These are phyloP conservation scores for Mastomys coucha DNA, from an alignment of 2,113 vertebrate species.

Conservation along the genomic window DNA sequence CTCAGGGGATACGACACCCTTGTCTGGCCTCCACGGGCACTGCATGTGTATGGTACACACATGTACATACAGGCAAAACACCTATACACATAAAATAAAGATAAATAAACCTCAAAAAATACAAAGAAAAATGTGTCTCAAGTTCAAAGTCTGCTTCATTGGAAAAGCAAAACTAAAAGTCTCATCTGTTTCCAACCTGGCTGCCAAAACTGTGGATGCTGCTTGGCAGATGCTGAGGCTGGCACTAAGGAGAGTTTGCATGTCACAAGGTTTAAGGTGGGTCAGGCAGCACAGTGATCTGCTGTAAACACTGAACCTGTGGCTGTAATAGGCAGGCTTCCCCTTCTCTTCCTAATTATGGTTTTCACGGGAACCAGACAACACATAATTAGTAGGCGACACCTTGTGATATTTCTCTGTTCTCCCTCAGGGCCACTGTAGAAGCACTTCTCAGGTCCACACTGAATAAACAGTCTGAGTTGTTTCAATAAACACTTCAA, in stretches of 20 bases:
- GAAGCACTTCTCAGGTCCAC: conserved; percentile 19
- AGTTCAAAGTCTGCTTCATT: conserved; percentile 35
- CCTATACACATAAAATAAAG: background rate
- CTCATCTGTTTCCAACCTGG: background rate
- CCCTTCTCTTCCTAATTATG: conserved; percentile 61
- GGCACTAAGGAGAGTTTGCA: background rate
- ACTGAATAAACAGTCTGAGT: background rate
- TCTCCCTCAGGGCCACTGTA: conserved; percentile 10
- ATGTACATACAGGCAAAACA: background rate
- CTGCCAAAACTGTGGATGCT: background rate
- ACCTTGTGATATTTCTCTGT: background rate
- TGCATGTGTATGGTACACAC: background rate
- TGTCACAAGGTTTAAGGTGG: background rate
- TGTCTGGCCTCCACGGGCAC: background rate
- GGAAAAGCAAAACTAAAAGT: conserved; percentile 47
- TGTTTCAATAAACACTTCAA: conserved; percentile 39
- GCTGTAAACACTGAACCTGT: background rate
- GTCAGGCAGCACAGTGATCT: background rate
- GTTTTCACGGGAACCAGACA: conserved; percentile 63
- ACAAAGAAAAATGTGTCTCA: background rate
- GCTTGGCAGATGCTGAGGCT: background rate
- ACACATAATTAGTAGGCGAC: conserved; percentile 61
- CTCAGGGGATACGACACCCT: too few species aligned
- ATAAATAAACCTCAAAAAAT: background rate
- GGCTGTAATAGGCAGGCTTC: background rate